These are phyloP conservation scores for Abramis brama DNA, from an alignment of 2,113 vertebrate genomes.

Conservation along the genomic window DNA sequence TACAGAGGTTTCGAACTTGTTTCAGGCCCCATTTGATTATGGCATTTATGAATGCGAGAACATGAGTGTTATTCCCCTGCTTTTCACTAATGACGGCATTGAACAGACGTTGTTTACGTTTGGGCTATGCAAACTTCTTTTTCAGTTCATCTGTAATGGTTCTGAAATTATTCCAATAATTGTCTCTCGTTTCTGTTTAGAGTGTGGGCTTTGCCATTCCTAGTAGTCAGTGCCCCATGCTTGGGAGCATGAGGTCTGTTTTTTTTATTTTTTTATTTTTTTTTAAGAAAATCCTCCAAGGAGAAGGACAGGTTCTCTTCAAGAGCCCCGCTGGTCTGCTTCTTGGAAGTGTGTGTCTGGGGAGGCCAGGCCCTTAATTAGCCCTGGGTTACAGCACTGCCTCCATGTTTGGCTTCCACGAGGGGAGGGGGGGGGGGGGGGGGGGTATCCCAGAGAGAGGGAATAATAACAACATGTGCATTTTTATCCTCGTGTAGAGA, in stretches of 20 bases:
- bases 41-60: slow-evolving; percentile 38
- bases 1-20: slow-evolving; percentile 44
- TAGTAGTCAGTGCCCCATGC: slow-evolving; percentile 28
- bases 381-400: slow-evolving; percentile 30
- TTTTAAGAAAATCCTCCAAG: slow-evolving; percentile 45
- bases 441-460: slow-evolving; percentile 8
- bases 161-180: slow-evolving; percentile 47
- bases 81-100: slow-evolving; percentile 39
- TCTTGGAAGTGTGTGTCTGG: slow-evolving; percentile 55
- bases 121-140: slow-evolving; percentile 27
- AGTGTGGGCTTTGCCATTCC: slow-evolving; percentile 47
- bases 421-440: slow-evolving; percentile 26
- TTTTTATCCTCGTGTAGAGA: slow-evolving; percentile 37
- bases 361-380: slow-evolving; percentile 51
- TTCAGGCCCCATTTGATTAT: slow-evolving; percentile 41
- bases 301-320: slow-evolving; percentile 40
- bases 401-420: slow-evolving; percentile 33
- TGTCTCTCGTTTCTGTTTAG: slow-evolving; percentile 47
- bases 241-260: slow-evolving; percentile 45
- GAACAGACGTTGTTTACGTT: slow-evolving; percentile 47
- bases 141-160: slow-evolving; percentile 45
- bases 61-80: slow-evolving; percentile 32
- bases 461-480: slow-evolving; percentile 42
- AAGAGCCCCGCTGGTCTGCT: slow-evolving; percentile 45
- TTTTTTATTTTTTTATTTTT: slow-evolving; percentile 5